A percentile compares a stretch with the other conserved stretches of the same genome.
These are phyloP conservation scores for Atlantisia rogersi DNA, from an alignment of 2,113 vertebrate species.

Conservation along the genomic window DNA sequence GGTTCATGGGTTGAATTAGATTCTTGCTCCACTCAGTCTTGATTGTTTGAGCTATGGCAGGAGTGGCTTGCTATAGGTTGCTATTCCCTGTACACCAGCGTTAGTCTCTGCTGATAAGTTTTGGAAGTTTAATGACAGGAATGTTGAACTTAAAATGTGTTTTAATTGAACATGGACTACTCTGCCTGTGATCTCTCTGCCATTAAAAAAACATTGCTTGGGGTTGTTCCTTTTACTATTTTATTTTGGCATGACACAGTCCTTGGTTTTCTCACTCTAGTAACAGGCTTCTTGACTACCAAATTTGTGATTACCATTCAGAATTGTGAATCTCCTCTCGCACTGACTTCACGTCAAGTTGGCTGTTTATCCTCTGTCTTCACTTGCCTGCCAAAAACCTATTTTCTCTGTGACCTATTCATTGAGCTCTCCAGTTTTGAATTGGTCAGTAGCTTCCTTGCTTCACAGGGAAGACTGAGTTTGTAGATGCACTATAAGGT, in stretches of 20 bases:
- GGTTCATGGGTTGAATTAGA: not conserved
- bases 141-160: not conserved
- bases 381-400: not conserved
- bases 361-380: not conserved
- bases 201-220: not conserved
- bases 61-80: not conserved
- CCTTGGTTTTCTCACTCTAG: not conserved
- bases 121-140: not conserved
- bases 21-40: not conserved
- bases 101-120: not conserved
- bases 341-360: not conserved
- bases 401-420: not conserved
- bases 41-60: not conserved
- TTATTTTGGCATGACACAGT: not conserved
- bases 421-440: not conserved
- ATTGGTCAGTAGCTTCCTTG: not conserved
- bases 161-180: not conserved
- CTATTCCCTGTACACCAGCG: not conserved
- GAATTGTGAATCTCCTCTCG: not conserved
- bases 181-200: not conserved
- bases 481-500: not conserved
- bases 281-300: not conserved
- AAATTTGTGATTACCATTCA: not conserved
- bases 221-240: not conserved
- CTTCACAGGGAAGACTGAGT: not conserved